Base-by-base conservation (phyloP, 2,888 invertebrate genomes). In the Adelognathus sp. region DNA sequence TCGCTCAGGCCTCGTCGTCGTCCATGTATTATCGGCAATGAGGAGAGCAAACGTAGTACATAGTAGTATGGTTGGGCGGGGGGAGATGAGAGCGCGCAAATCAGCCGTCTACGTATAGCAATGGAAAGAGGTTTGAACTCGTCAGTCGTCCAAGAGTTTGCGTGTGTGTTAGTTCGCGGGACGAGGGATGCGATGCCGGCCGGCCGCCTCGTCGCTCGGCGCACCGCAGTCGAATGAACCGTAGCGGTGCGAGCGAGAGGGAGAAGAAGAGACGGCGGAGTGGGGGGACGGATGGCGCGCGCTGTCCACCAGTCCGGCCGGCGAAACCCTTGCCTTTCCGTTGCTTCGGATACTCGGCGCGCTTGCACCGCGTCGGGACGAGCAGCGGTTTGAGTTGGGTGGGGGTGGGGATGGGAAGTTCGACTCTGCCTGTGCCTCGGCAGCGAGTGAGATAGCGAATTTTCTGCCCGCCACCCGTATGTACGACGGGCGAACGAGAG, bases 261-360 rank as follows among this genome's bases (percentile, higher is more conserved):
- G 72, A 60, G 39, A 18, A 14, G 9, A 36, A 29, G 27, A 33
- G 16, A n/a, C n/a, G n/a, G n/a, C n/a, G 58, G 39, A 44, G 66
- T 50, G 82, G 58, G 81, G 79, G 84, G 84, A 75, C 79, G 84
- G 77, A 84, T 84, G 80, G 81, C 83, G 86, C 82, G 82, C 80
- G 76, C 78, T 79, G 73, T 81, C 77, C 77, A 67, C 70, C 56
- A 31, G 44, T 24, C 44, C 52, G 44, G 54, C 16, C 64, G 60
- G 69, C 76, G 82, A 76, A 79, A 81, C 79, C 81, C 81, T 83
- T 80, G 79, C 82, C n/a, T 76, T 79, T 52, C 52, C 70, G 64
- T 33, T 16, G 24, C 50, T 41, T 54, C 52, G 61, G 60, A 29
- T 41, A 66, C 66, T 63, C 72, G 44, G 73, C n/a, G 18, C 80